Percentiles rank a stretch among this genome's conserved stretches.
Conservation (phyloP, 1,140 invertebrate species). For the Drosophila bocki region DNA sequence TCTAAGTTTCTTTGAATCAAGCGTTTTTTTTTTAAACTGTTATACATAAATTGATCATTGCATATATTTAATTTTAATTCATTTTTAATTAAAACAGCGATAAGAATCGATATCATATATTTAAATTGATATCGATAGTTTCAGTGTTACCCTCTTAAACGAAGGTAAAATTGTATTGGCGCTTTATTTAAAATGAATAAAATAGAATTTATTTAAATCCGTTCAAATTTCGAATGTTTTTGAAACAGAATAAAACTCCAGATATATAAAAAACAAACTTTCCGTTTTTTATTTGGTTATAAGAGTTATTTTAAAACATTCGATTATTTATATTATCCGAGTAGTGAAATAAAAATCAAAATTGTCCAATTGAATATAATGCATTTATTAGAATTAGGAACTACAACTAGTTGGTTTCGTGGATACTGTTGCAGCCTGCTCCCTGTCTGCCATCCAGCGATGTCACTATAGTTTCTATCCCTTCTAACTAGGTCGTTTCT, state of each 20-base stretch:
- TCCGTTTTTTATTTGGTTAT: neutral
- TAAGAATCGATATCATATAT: neutral
- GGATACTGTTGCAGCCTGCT: slow-evolving; percentile 44
- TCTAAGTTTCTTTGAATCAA: too few species aligned
- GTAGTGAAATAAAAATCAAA: slow-evolving; percentile 9
- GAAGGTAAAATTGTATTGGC: neutral
- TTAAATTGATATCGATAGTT: neutral
- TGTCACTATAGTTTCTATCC: slow-evolving; percentile 38
- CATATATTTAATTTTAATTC: neutral
- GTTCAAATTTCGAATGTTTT: neutral
- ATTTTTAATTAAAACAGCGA: neutral
- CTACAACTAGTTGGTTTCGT: slow-evolving; percentile 48
- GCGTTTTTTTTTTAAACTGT: too few species aligned
- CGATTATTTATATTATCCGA: neutral
- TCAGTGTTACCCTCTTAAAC: neutral
- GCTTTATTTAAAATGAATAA: neutral
- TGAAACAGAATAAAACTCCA: neutral
- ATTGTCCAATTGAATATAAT: slow-evolving; percentile 44
- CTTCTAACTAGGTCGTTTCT: slow-evolving; percentile 47
- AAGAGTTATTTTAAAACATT: neutral
- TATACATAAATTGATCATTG: neutral
- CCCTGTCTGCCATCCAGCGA: slow-evolving; percentile 25
- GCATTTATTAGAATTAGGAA: slow-evolving; percentile 53
- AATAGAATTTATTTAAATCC: neutral
- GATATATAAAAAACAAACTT: too few species aligned